Base-by-base conservation (phyloP, 2,797 vertebrate species). In the Anableps anableps region DNA sequence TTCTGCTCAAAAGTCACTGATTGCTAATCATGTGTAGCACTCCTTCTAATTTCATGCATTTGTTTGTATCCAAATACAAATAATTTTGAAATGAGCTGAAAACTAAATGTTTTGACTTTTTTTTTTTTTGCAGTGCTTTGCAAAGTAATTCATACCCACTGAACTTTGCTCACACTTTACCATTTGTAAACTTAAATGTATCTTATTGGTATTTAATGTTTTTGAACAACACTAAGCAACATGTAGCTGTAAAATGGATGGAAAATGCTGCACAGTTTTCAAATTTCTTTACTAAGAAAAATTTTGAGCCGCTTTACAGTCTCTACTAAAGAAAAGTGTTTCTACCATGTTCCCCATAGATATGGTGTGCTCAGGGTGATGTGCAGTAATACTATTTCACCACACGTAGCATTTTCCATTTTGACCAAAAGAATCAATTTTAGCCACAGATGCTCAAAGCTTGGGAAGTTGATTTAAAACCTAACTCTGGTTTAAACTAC, bases 41-140 rank as follows among this genome's bases (percentile, higher is more conserved):
- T 68, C 64, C 64, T 38, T 38, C 64, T 68, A 66, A 66, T 68
- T 71, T 29, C 5, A 71, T 43, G 38, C 41, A 71, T 71, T 71
- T 71, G 26, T 71, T 71, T 71, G 26, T 45, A 71, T 71, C 41
- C 68, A 43, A 71, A 71, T 71, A 45, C 68, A 71, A 45, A 14
- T 53, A 8, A 26, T 5, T 26, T 41, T 38, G 21, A 14, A 26
- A 41, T 41, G 9, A 41, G 41, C 45, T 71, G 41, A n/a, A 71
- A 45, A 43, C 41, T 36, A 66, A 66, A 64, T n/a, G 14, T 6
- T 70, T 43, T 16, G 6, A 26, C 11, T 29, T n/a, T 68, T 34
- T 43, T 70, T 29, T n/a, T 68, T 34, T 43, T 70, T 70, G 13
- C 41, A 45, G 26, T 14, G 41, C 23, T 13, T 43, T 43, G 13